phyloP scores from a whole-genome alignment of 2,888 invertebrate species.

The Hypercompe scribonia region DNA sequence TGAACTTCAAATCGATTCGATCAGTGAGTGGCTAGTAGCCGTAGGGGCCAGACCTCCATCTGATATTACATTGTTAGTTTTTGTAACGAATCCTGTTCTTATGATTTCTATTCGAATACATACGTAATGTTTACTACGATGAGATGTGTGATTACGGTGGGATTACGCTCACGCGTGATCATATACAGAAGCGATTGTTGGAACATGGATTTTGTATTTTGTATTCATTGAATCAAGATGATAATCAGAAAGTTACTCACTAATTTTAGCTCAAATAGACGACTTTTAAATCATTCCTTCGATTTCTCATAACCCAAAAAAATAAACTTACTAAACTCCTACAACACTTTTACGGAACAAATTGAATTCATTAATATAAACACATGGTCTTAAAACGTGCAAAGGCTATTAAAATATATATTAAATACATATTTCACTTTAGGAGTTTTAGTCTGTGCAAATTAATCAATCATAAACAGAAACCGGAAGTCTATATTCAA shows the following conservation, averaged over 20 bases:
- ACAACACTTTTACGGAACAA: neutral
- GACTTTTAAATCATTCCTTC: neutral
- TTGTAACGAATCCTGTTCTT: constrained; percentile 50
- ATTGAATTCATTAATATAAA: constrained; percentile 2
- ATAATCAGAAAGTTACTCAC: neutral
- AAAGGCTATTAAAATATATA: neutral
- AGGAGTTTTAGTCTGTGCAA: neutral
- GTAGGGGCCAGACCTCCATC: constrained; percentile 57
- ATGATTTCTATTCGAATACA: constrained; percentile 48
- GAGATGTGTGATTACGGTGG: constrained; percentile 40
- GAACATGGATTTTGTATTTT: constrained; percentile 20
- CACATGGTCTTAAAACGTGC: neutral
- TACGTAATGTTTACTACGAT: constrained; percentile 43
- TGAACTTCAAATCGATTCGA: constrained; percentile 62
- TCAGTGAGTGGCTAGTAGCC: constrained; percentile 68
- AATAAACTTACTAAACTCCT: neutral
- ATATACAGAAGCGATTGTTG: constrained; percentile 24
- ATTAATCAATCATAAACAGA: constrained; percentile 10
- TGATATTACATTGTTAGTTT: constrained; percentile 58
- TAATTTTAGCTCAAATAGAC: neutral
- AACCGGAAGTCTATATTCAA: constrained; percentile 9
- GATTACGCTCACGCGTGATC: constrained; percentile 37
- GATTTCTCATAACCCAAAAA: neutral
- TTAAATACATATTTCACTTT: neutral
- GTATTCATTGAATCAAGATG: constrained; percentile 2